These are phyloP conservation scores for Macrophya annulata DNA, from an alignment of 2,888 invertebrate species.

Conservation along the genomic window DNA sequence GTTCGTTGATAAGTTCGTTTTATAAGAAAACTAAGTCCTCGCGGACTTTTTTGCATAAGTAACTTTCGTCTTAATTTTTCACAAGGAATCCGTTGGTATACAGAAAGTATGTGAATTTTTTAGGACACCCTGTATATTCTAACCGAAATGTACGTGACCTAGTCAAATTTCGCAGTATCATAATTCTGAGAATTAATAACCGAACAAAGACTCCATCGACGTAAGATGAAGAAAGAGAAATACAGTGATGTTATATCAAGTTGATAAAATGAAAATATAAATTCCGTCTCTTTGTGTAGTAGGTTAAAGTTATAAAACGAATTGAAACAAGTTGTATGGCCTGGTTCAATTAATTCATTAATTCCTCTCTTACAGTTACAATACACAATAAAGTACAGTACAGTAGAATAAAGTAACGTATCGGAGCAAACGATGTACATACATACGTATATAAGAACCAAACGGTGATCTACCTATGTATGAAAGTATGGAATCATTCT, in stretches of 20 bases:
- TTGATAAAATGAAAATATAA: neutral
- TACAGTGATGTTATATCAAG: neutral
- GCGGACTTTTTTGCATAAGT: too few species aligned
- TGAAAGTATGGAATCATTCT: slow-evolving; percentile 59
- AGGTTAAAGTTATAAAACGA: slow-evolving; percentile 57
- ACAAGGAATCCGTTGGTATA: too few species aligned
- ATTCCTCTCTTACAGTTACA: slow-evolving; percentile 57
- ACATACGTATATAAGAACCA: too few species aligned
- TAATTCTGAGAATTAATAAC: neutral
- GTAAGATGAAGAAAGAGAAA: neutral
- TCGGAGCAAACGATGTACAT: neutral
- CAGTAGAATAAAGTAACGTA: neutral
- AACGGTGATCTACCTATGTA: neutral
- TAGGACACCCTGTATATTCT: too few species aligned
- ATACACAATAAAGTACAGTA: neutral
- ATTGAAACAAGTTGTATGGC: slow-evolving; percentile 63
- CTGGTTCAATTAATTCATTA: slow-evolving; percentile 68
- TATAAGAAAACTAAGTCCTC: too few species aligned
- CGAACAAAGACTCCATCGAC: neutral
- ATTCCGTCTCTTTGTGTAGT: neutral
- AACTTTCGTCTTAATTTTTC: too few species aligned
- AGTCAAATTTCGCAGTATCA: too few species aligned
- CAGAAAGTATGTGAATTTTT: too few species aligned
- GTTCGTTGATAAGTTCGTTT: too few species aligned
- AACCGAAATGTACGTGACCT: too few species aligned